Base-by-base conservation (phyloP, 2,888 invertebrate genomes). In the Blera fallax region DNA sequence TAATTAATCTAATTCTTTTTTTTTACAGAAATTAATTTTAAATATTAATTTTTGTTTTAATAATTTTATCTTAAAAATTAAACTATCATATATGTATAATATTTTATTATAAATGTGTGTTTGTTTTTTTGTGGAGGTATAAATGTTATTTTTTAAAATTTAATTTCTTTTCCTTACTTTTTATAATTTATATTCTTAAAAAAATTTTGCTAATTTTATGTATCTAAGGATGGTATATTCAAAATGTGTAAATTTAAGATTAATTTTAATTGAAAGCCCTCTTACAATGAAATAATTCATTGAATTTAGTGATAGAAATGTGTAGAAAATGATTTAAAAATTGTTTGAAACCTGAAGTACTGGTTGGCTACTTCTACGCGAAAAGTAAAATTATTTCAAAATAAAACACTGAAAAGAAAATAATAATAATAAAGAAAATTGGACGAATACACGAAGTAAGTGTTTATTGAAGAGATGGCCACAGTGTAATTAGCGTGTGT, bases 91-190 rank as follows among this genome's bases (percentile, higher is more conserved):
- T 58, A 60, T 60, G 43, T 58, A 29, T 24, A 62, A 62, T 60
- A 40, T 45, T 7, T 56, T 45, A 52, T 62, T 65, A 16, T 65
- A 70, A 54, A 45, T 60, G 45, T 78, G 43, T 62, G 56, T 56
- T 67, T 43, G 43, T 56, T 58, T 79, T 58, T 73, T 62, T 34
- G 80, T 76, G 85, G 85, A 85, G 85, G 85, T 85, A 85, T 85
- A 85, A 81, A 77, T 80, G 81, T 77, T 78, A 60, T 73, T 52
- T 56, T 54, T 77, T 40, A n/a, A n/a, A n/a, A 21, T n/a, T 58
- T 58, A 34, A 27, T 56, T 67, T 62, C 37, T 48, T 64, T 50
- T n/a, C n/a, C n/a, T 29, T 37, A 40, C 14, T 70, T 11, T 45
- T 54, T 21, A 54, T 60, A 48, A 74, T 64, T 58, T 72, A 48